These are phyloP conservation scores for Congeria kusceri DNA, from an alignment of 2,888 invertebrate genomes.

Conservation along the genomic window DNA sequence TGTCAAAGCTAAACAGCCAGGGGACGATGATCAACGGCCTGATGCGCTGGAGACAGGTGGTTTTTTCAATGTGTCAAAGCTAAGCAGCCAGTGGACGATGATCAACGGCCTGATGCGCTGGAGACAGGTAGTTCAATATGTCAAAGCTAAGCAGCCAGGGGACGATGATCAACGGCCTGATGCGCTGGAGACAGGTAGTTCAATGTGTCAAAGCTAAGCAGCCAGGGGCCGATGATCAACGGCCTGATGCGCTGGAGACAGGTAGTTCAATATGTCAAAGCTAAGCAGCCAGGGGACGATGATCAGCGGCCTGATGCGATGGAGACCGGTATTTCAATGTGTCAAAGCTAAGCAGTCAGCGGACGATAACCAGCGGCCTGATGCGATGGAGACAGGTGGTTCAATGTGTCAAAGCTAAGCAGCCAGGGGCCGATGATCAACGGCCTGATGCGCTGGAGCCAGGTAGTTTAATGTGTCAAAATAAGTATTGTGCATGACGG, in stretches of 20 bases:
- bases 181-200: slow-evolving; percentile 91
- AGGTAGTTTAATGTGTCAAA: too few species aligned
- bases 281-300: slow-evolving; percentile 92
- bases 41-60: slow-evolving; percentile 93
- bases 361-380: too few species aligned
- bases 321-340: slow-evolving; percentile 90
- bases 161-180: slow-evolving; percentile 90
- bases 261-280: too few species aligned
- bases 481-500: too few species aligned
- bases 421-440: slow-evolving; percentile 90
- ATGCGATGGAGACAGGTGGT: too few species aligned
- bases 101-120: slow-evolving; percentile 91
- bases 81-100: slow-evolving; percentile 92
- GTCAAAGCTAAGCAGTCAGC: too few species aligned
- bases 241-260: slow-evolving; percentile 92
- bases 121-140: slow-evolving; percentile 90
- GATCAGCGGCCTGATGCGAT: slow-evolving; percentile 92
- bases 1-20: slow-evolving; percentile 96
- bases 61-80: too few species aligned
- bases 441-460: slow-evolving; percentile 92
- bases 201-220: too few species aligned
- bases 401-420: slow-evolving; percentile 97
- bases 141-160: slow-evolving; percentile 94
- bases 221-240: slow-evolving; percentile 89
- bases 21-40: slow-evolving; percentile 89